Conservation (phyloP, 2,113 vertebrate genomes). For the Rhinopithecus roxellana region DNA sequence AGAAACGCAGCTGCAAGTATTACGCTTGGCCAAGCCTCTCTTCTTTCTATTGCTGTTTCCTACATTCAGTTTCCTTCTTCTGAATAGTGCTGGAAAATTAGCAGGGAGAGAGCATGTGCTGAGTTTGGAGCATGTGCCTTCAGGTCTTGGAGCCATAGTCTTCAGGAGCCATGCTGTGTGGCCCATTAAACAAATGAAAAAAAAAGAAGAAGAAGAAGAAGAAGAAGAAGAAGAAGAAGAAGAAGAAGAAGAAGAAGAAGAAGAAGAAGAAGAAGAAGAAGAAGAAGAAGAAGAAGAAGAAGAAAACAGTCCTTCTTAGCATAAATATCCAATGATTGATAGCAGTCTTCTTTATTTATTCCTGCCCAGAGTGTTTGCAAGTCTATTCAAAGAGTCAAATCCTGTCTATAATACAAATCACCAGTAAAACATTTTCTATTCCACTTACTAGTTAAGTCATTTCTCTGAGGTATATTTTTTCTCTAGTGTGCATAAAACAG, state of each 20-base stretch:
- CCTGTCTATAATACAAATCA: constrained; percentile 21
- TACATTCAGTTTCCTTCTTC: constrained; percentile 62
- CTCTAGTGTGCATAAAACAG: neutral
- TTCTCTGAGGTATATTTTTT: constrained; percentile 20
- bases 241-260: neutral
- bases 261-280: neutral
- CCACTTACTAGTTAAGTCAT: neutral
- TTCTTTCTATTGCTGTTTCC: constrained; percentile 62
- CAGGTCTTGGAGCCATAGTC: constrained; percentile 43
- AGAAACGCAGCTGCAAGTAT: constrained; percentile 80
- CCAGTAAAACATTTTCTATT: constrained; percentile 34
- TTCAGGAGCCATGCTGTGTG: constrained; percentile 54
- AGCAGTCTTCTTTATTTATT: constrained; percentile 38
- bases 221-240: neutral
- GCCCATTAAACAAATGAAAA: constrained; percentile 62
- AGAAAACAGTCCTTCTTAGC: constrained; percentile 55
- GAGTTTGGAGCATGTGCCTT: constrained; percentile 42
- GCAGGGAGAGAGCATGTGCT: neutral
- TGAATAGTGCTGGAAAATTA: constrained; percentile 73
- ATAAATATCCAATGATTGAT: constrained; percentile 53
- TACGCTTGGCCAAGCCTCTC: constrained; percentile 70
- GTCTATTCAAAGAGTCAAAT: constrained; percentile 21
- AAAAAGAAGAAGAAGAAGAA: too few relatives aligned
- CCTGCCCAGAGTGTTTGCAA: constrained; percentile 22
- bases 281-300: neutral